Conservation (phyloP, 2,797 vertebrate species). For the Chrosomus eos region DNA sequence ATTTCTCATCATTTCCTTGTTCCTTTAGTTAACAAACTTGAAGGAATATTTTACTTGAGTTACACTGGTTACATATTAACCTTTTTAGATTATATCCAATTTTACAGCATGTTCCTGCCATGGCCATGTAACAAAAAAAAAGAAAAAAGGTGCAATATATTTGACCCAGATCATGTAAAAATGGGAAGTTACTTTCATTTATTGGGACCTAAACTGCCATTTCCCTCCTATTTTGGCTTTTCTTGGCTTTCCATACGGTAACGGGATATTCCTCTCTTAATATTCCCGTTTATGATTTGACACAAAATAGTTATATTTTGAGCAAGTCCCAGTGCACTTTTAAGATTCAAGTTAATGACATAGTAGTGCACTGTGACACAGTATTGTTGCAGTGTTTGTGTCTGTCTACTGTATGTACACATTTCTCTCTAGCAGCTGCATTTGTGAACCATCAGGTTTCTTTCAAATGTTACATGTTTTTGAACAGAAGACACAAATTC, state of each 20-base stretch:
- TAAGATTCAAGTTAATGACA: not conserved
- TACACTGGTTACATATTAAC: not conserved
- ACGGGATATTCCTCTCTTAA: not conserved
- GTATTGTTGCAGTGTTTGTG: no score
- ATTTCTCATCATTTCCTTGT: not conserved
- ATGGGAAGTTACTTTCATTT: not conserved
- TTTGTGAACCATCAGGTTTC: not conserved
- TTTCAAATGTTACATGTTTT: not conserved
- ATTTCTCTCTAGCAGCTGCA: not conserved
- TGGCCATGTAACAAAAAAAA: not conserved
- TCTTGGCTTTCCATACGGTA: not conserved
- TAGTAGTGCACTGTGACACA: not conserved
- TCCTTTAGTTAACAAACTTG: not conserved
- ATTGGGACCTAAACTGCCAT: not conserved
- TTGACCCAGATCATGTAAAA: constrained; percentile 27
- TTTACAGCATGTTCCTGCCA: no score
- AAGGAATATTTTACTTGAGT: not conserved
- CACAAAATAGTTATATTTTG: not conserved
- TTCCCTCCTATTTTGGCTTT: not conserved
- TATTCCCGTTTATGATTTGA: not conserved
- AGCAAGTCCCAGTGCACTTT: no score
- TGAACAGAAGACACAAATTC: not conserved
- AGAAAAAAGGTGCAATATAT: not conserved
- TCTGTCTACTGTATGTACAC: not conserved
- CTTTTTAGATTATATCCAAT: not conserved